Evolutionary conservation across 2,113 vertebrate species (phyloP), one percentile per base, ranked within the genome.

Genomic region (Riparia riparia): DNA sequence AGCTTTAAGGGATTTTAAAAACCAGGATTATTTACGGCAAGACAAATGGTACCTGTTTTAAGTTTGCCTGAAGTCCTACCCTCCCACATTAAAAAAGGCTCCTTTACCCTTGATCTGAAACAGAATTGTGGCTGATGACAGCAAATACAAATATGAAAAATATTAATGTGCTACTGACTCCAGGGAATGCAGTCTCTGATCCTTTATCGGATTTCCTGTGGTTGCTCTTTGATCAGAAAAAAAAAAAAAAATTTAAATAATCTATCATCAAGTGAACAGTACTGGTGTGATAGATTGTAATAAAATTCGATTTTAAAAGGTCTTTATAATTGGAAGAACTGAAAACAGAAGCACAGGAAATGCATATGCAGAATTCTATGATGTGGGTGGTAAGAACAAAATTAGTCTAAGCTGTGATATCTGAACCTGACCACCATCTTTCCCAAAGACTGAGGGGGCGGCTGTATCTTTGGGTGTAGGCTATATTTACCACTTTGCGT

Each of bases 261-360:
- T 42, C 82, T 90, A 57, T 94, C 92, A 89, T 74, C 79, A 68
- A 68, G 21, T 34, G 19, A 69, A 70, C 69, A 21, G 53, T 80
- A 64, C 17, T 80, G 29, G 31, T 91, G 44, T 87, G 71, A 93
- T 50, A 69, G 50, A 87, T 47, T 61, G 32, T 25, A 94, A 93
- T 54, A 85, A 85, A 96, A 93, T 63, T 44, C 37, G 70, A 50
- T 80, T 88, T 54, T 69, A 29, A 79, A 91, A 61, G 13, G 20
- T 26, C 19, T 95, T 92, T 22, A 42, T 84, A 91, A 89, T 15
- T 17, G 1, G 57, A 90, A 93, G 65, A 82, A 91, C 53, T 64
- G 65, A 68, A 89, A 91, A 69, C 78, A 93, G 91, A 88, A 82
- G 73, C 51, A 93, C 50, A 92, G 89, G 72, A 96, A 95, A 89